phyloP scores from a whole-genome alignment of 2,797 vertebrate genomes.

The Enteromius anoplus region DNA sequence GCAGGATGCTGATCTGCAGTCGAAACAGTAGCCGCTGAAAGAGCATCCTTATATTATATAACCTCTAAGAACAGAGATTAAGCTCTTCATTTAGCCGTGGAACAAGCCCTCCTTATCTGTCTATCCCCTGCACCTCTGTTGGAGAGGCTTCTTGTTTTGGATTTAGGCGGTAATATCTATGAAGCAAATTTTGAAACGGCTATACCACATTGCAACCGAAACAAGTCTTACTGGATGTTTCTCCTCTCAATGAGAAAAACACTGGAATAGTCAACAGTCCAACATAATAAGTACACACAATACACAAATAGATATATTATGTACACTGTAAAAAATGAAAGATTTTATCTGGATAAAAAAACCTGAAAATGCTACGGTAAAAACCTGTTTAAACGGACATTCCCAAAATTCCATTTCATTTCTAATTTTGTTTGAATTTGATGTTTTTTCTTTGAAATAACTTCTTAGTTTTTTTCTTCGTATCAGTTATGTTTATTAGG shows the following conservation, averaged over 20 bases:
- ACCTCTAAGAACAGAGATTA: slow-evolving; percentile 43
- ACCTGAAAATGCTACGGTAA: too few species aligned
- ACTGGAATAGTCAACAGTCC: neutral
- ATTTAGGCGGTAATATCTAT: slow-evolving; percentile 18
- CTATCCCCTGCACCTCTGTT: neutral
- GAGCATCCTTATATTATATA: slow-evolving; percentile 31
- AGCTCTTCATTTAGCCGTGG: slow-evolving; percentile 26
- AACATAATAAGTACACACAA: too few species aligned
- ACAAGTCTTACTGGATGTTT: neutral
- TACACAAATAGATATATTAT: too few species aligned
- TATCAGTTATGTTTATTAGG: too few species aligned
- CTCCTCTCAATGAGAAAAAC: neutral
- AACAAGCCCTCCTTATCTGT: slow-evolving; percentile 19
- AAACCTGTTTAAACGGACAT: too few species aligned
- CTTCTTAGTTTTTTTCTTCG: too few species aligned
- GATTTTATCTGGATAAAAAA: too few species aligned
- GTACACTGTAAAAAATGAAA: too few species aligned
- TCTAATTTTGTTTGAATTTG: too few species aligned
- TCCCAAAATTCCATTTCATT: too few species aligned
- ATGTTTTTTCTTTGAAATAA: too few species aligned
- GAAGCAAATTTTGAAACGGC: neutral
- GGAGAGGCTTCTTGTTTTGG: slow-evolving; percentile 35
- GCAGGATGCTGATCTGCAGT: slow-evolving; percentile 32
- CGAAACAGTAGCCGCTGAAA: slow-evolving; percentile 48
- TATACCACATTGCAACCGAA: neutral